Evolutionary conservation across 2,113 vertebrate species (phyloP), one percentile per base, ranked within the genome.

Genomic region (Catharus minimus): DNA sequence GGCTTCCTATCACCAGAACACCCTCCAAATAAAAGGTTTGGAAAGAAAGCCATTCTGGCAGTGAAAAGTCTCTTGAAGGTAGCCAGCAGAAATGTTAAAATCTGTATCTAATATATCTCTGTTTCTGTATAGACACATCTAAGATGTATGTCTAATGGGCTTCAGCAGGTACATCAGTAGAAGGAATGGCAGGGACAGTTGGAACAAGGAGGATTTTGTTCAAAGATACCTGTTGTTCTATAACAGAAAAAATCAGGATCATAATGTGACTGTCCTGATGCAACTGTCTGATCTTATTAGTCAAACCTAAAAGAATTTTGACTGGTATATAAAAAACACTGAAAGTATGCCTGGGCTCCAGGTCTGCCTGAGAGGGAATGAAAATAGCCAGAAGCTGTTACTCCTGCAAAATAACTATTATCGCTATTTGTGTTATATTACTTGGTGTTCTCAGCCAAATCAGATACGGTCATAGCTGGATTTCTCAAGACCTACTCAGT

Each of bases 381-480:
- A 93, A 85, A 89, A 80, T 50, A 93, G 90, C 86, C 74, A 88
- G 90, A 76, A 96, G 86, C 82, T 68, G 80, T 86, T 94, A 95
- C 15, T 93, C 76, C 69, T 3, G 33, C 73, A 81, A 83, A 90
- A 74, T 90, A 92, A 62, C 79, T 82, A 38, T 86, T 83, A 83
- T 90, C 3, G 0, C 71, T 84, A 75, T 78, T 95, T 90, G 81
- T 93, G 65, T 95, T 89, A 38, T 65, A 62, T 82, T 92, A 82
- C 73, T 46, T 58, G 66, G 58, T 84, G 74, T 90, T 91, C 77
- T 61, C 73, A 69, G 92, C 88, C 90, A 95, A 87, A 88, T 90
- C 90, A 93, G 94, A 94, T 93, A 95, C 1, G 38, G 84, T 41
- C 77, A 47, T 93, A 69, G 93, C 89, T 92, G 85, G 77, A 69